A percentile compares a stretch with the other conserved stretches of the same genome.
phyloP scores from a whole-genome alignment of 2,888 invertebrate genomes.

The Agapetus fuscipes region DNA sequence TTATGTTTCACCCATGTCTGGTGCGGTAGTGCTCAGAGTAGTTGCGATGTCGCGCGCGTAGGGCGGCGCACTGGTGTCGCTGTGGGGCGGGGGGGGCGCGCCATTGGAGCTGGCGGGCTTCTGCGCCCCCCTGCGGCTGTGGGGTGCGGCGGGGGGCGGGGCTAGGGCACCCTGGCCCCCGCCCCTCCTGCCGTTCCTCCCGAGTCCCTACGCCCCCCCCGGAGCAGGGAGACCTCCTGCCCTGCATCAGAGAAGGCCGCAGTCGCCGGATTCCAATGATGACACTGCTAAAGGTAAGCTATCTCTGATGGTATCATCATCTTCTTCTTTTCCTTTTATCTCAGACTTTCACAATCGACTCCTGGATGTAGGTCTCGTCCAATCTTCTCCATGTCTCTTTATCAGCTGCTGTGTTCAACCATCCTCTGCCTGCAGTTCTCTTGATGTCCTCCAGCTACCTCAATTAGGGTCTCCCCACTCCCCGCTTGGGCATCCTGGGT shows the following conservation, averaged over 20 bases:
- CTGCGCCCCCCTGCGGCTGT: slow-evolving; percentile 22
- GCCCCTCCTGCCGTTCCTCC: slow-evolving; percentile 18
- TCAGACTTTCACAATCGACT: too few species aligned
- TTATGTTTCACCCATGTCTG: too few species aligned
- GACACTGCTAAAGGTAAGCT: slow-evolving; percentile 15
- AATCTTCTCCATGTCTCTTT: too few species aligned
- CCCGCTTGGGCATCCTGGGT: too few species aligned
- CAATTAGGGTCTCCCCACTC: too few species aligned
- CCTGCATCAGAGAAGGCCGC: slow-evolving; percentile 11
- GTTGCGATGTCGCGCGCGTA: too few species aligned
- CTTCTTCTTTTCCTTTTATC: neutral
- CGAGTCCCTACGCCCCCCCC: slow-evolving; percentile 17
- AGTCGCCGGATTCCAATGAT: slow-evolving; percentile 18
- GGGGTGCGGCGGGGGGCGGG: slow-evolving; percentile 17
- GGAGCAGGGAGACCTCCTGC: slow-evolving; percentile 11
- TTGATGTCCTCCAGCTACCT: too few species aligned
- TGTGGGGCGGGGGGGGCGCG: slow-evolving; percentile 19
- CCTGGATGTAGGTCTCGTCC: too few species aligned
- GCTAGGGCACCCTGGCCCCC: slow-evolving; percentile 19
- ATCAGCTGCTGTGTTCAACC: too few species aligned
- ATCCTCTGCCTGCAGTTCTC: too few species aligned
- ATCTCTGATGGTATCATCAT: neutral
- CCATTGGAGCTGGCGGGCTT: slow-evolving; percentile 22
- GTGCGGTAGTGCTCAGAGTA: too few species aligned
- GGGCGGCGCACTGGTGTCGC: too few species aligned